Evolutionary conservation across 2,888 invertebrate species (phyloP), one percentile per base, ranked within the genome.

Genomic region (Sisyra nigra): DNA sequence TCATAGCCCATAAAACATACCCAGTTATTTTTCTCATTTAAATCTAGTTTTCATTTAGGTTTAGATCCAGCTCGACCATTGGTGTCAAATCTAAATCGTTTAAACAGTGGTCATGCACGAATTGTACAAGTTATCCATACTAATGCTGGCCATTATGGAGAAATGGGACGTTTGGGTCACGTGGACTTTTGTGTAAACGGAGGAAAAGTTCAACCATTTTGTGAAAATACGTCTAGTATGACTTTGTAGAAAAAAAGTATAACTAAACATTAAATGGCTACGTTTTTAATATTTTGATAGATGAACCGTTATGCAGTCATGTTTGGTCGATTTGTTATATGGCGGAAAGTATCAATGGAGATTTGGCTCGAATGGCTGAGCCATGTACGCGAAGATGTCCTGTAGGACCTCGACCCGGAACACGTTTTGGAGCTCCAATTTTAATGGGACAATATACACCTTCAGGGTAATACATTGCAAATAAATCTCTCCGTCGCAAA

Each of bases 151-250:
- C 74, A 76, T 47, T 85, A 84, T 58, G 84, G 84, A 0, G 83
- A 84, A 57, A 71, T 71, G 2, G 78, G 81, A 4, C 65, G 76
- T 3, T 68, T 78, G 3, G 84, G 84, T 0, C 81, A 82, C 55
- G 80, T 82, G 0, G 84, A 84, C 62, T 80, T 85, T 61, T 84
- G 84, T 54, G 72, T 84, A 32, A 85, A 84, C 55, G 84, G 84
- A 0, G 84, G 83, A n/a, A 61, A 73, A 45, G 66, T 74, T 45
- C 83, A 83, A 56, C 84, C 84, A 0, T 83, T 74, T 56, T 85
- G 85, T 56, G 73, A 75, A 52, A 74, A 76, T 51, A 75, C 75
- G 3, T 72, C 74, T 3, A 78, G 79, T 80, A 55, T 67, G 71
- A 63, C 8, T 14, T 37, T 24, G 24, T 24, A 8, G 9, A 2